phyloP scores from a whole-genome alignment of 2,797 vertebrate genomes.

The Clarias fuscus region DNA sequence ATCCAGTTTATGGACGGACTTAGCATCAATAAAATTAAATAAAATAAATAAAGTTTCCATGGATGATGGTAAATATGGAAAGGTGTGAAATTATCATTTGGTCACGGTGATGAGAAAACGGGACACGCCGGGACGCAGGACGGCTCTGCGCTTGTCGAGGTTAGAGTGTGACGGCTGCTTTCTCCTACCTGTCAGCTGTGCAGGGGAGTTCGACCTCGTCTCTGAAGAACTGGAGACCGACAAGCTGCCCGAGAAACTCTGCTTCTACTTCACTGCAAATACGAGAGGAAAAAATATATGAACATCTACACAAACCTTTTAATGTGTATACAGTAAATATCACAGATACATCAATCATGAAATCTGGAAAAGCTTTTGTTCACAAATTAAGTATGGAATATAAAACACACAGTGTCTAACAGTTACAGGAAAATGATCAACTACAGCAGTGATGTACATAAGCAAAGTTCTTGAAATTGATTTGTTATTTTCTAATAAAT shows the following conservation, averaged over 20 bases:
- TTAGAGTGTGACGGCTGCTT: constrained; percentile 48
- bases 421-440: constrained; percentile 5
- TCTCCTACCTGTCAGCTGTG: constrained; percentile 55
- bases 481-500: neutral
- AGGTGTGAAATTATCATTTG: constrained; percentile 71
- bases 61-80: constrained; percentile 76
- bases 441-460: neutral
- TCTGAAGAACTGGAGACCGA: constrained; percentile 41
- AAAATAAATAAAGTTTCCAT: constrained; percentile 63
- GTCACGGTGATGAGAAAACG: constrained; percentile 55
- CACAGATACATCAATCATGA: neutral
- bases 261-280: constrained; percentile 59
- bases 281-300: neutral
- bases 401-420: neutral
- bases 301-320: neutral
- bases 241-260: constrained; percentile 37
- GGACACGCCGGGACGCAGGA: constrained; percentile 44
- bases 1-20: constrained; percentile 78
- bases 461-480: neutral
- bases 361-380: neutral
- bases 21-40: constrained; percentile 68
- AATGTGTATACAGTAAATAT: neutral
- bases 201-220: constrained; percentile 39
- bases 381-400: neutral
- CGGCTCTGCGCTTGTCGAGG: constrained; percentile 47